Evolutionary conservation across 2,797 vertebrate genomes (phyloP).

Genomic region (Nothura maculosa): DNA sequence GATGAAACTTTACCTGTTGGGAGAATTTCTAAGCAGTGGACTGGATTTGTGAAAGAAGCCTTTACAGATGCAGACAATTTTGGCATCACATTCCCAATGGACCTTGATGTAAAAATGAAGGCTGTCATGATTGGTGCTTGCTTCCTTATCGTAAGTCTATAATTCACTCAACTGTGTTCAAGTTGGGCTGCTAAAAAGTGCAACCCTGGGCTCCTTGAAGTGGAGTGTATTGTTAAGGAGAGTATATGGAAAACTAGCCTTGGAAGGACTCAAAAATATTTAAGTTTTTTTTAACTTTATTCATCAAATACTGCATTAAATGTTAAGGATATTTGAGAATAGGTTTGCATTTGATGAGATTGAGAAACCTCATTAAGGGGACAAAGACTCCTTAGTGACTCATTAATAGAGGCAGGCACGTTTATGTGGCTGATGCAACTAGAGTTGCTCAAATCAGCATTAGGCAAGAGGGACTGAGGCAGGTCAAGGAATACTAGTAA

Average conservation of each 20-base stretch:
- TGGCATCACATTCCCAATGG: slow-evolving; percentile 84
- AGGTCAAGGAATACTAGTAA: not conserved
- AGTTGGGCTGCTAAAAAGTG: not conserved
- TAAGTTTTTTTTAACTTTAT: not conserved
- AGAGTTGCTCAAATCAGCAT: not conserved
- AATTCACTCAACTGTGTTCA: not conserved
- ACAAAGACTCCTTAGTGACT: not conserved
- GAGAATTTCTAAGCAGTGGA: slow-evolving; percentile 85
- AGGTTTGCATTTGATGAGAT: not conserved
- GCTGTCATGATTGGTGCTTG: slow-evolving; percentile 85
- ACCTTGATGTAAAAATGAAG: slow-evolving; percentile 88
- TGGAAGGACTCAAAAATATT: not conserved
- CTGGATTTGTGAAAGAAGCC: slow-evolving; percentile 79
- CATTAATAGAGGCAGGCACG: not conserved
- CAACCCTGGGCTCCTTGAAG: not conserved
- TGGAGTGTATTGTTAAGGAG: not conserved
- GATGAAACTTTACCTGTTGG: slow-evolving; percentile 79
- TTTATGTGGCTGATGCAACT: not conserved
- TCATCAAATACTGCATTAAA: not conserved
- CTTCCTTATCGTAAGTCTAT: slow-evolving; percentile 87
- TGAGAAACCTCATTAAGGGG: not conserved
- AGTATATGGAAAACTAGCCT: not conserved
- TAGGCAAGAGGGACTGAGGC: not conserved
- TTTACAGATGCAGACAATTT: slow-evolving; percentile 85
- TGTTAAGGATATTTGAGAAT: not conserved